Base-by-base conservation (phyloP, 2,113 vertebrate species). In the Ramphastos sulfuratus region DNA sequence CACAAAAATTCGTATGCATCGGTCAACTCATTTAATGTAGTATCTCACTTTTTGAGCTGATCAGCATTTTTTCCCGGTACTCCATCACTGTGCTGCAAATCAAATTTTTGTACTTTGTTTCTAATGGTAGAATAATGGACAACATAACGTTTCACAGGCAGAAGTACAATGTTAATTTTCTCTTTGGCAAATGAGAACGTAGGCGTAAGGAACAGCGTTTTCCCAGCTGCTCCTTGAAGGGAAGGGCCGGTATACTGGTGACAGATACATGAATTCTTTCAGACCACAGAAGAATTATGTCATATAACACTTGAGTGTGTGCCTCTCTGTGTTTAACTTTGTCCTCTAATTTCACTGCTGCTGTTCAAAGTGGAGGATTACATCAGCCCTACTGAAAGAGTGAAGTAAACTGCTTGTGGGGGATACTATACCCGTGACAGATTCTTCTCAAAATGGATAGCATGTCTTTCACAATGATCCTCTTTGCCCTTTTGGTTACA, bases 51-150 rank as follows among this genome's bases (percentile, higher is more conserved):
- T 91, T 82, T 67, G 28, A 74, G 28, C 72, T 60, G 79, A 90
- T 94, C 0, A 3, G 4, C 67, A 63, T 79, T 92, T 94, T 92
- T 92, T 71, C 63, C 61, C 75, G 44, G 18, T 80, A 64, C 5
- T 83, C 15, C 21, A 64, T 54, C 4, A 3, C 50, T 82, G 39
- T 55, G 35, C 15, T 69, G 67, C 39, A 84, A 87, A 93, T 87
- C 59, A 82, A 55, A 27, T 61, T 65, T 72, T 75, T 18, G 4
- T 73, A 39, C 31, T 64, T 76, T 83, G 11, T 64, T 30, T 92
- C 50, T 91, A 88, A 91, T 58, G 39, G 33, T 78, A 78, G 93
- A 90, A 90, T 94, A 96, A 95, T 75, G 82, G 85, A 77, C 48
- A 92, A 85, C 25, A 54, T 85, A 87, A 85, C 58, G 52, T 20